Percentiles rank a stretch among this genome's conserved stretches.
Conservation (phyloP, 1,140 invertebrate species). For the Drosophila neocordata region DNA sequence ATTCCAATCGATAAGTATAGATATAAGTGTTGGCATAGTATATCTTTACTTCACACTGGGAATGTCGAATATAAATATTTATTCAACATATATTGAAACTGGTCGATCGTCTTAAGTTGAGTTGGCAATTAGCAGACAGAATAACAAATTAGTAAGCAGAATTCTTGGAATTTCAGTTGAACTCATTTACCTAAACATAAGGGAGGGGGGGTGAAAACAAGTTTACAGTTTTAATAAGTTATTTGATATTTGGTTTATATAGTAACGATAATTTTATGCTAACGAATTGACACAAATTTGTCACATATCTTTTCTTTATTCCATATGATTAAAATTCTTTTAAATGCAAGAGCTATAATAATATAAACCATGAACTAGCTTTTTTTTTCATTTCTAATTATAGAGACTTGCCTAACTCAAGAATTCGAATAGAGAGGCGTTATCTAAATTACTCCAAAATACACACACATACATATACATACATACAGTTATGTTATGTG, state of each 20-base stretch:
- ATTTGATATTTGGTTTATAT: slow-evolving; percentile 2
- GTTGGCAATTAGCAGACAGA: slow-evolving; percentile 15
- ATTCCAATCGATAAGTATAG: slow-evolving; percentile 11
- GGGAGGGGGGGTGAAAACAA: slow-evolving; percentile 27
- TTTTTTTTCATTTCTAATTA: slow-evolving; percentile 23
- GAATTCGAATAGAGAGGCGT: neutral
- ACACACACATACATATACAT: neutral
- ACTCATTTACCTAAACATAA: slow-evolving; percentile 48
- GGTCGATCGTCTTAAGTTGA: slow-evolving; percentile 5
- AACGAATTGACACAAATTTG: slow-evolving; percentile 14
- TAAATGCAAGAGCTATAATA: neutral
- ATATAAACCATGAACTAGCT: neutral
- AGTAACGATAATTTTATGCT: neutral
- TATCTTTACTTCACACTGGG: neutral
- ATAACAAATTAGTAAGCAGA: slow-evolving; percentile 55
- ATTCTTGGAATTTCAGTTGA: slow-evolving; percentile 64
- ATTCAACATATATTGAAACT: slow-evolving; percentile 11
- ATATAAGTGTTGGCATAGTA: neutral
- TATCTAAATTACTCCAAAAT: slow-evolving; percentile 22
- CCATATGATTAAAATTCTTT: neutral
- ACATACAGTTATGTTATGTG: neutral
- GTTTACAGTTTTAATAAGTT: slow-evolving; percentile 54
- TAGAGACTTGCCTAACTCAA: slow-evolving; percentile 44
- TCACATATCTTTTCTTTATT: neutral
- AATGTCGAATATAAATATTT: slow-evolving; percentile 16